Percentiles rank a stretch among this genome's conserved stretches.
These are phyloP conservation scores for Melikaiella ostensackeni DNA, from an alignment of 2,888 invertebrate species.

Conservation along the genomic window DNA sequence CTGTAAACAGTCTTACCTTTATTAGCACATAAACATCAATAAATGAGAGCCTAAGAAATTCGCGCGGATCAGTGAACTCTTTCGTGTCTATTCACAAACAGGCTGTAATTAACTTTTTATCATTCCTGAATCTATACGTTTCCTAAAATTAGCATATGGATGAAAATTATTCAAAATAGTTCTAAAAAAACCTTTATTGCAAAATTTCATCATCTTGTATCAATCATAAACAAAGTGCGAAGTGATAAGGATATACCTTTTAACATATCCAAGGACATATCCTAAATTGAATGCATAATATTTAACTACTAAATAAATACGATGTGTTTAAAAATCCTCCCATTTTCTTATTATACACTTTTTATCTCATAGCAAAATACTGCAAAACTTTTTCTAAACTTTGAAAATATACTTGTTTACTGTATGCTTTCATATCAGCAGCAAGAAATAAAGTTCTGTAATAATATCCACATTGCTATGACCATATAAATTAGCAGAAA, in stretches of 20 bases:
- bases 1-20: not conserved
- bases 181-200: not conserved
- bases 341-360: not conserved
- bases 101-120: not conserved
- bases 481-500: not conserved
- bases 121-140: too few relatives aligned
- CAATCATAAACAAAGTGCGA: not conserved
- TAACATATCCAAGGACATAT: not conserved
- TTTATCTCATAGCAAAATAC: not conserved
- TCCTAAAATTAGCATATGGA: not conserved
- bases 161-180: not conserved
- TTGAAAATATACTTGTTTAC: too few relatives aligned
- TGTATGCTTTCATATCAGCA: too few relatives aligned
- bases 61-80: conserved; percentile 21
- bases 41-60: conserved; percentile 22
- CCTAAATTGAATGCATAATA: not conserved
- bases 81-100: conserved; percentile 1
- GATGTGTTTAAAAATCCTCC: not conserved
- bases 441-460: too few relatives aligned
- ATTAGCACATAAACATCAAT: conserved; percentile 3
- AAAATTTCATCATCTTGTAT: not conserved
- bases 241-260: not conserved
- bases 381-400: too few relatives aligned
- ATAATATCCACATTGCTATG: not conserved
- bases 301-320: not conserved